These are phyloP conservation scores for Peromyscus melanophrys DNA, from an alignment of 2,797 vertebrate species.

Conservation along the genomic window DNA sequence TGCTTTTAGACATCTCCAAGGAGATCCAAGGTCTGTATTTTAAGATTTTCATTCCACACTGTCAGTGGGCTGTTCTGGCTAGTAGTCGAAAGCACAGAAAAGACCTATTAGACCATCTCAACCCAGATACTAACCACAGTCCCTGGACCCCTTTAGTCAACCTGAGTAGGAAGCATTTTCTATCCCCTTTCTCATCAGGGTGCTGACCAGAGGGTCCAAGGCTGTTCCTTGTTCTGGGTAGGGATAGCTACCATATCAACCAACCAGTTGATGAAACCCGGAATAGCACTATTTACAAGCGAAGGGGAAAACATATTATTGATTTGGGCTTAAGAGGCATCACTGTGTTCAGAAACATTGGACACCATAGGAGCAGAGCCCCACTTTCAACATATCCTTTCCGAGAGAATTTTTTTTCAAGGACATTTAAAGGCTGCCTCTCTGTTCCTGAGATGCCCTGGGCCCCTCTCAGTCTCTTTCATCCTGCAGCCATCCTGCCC, in stretches of 20 bases:
- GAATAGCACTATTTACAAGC: constrained; percentile 78
- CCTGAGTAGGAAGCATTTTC: constrained; percentile 78
- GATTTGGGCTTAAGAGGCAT: constrained; percentile 84
- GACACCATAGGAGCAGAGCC: constrained; percentile 50
- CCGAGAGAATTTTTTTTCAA: constrained; percentile 52
- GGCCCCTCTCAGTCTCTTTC: neutral
- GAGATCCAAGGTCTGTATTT: no score
- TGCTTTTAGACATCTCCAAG: neutral
- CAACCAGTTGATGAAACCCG: constrained; percentile 68
- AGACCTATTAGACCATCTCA: constrained; percentile 75
- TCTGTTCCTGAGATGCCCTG: neutral
- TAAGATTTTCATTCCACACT: neutral
- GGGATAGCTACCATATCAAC: constrained; percentile 37
- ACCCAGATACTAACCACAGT: constrained; percentile 71
- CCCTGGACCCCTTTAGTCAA: constrained; percentile 77
- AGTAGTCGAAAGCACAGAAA: constrained; percentile 65
- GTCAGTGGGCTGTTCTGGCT: neutral
- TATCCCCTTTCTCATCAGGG: constrained; percentile 82
- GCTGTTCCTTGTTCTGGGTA: constrained; percentile 66
- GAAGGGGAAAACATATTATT: constrained; percentile 76
- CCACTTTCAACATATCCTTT: neutral
- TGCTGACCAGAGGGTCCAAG: constrained; percentile 63
- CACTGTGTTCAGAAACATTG: constrained; percentile 75
- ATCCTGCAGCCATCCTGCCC: neutral
- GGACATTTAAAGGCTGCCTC: constrained; percentile 24